Evolutionary conservation across 23 tunicate species (phyloP).

Genomic region (Styela clava): DNA sequence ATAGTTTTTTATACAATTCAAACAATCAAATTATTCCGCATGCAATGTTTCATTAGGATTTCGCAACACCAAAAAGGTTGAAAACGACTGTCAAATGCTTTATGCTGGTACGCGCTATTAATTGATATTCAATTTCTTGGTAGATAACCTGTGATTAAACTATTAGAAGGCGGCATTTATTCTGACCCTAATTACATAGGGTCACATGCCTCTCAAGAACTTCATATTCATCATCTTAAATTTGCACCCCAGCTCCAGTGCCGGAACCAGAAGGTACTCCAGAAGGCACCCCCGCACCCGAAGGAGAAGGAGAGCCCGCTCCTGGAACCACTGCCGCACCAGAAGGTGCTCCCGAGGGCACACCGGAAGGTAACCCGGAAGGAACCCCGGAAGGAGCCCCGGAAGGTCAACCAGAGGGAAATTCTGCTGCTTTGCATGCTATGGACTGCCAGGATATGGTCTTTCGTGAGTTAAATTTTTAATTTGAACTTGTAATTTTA

Average conservation of each 20-base stretch:
- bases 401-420: slow-evolving; percentile 21
- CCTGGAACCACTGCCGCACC: slow-evolving; percentile 30
- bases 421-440: slow-evolving; percentile 34
- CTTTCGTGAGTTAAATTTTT: slow-evolving; percentile 31
- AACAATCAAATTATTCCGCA: too few relatives aligned
- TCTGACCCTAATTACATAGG: too few relatives aligned
- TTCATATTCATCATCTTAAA: too few relatives aligned
- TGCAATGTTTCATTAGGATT: too few relatives aligned
- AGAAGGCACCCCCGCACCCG: slow-evolving; percentile 34
- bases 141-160: too few relatives aligned
- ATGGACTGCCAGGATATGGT: slow-evolving; percentile 84
- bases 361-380: slow-evolving; percentile 23
- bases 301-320: slow-evolving; percentile 28
- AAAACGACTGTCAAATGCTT: too few relatives aligned
- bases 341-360: slow-evolving; percentile 35
- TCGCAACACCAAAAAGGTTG: too few relatives aligned
- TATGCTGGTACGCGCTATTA: too few relatives aligned
- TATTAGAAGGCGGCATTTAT: too few relatives aligned
- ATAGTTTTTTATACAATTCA: too few relatives aligned
- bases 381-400: slow-evolving; percentile 29
- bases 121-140: too few relatives aligned
- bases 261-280: slow-evolving; percentile 42
- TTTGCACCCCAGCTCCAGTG: slow-evolving; percentile 32
- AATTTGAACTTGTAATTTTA: not conserved
- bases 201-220: too few relatives aligned